phyloP scores from a whole-genome alignment of 2,113 vertebrate genomes.

The Cavia porcellus region DNA sequence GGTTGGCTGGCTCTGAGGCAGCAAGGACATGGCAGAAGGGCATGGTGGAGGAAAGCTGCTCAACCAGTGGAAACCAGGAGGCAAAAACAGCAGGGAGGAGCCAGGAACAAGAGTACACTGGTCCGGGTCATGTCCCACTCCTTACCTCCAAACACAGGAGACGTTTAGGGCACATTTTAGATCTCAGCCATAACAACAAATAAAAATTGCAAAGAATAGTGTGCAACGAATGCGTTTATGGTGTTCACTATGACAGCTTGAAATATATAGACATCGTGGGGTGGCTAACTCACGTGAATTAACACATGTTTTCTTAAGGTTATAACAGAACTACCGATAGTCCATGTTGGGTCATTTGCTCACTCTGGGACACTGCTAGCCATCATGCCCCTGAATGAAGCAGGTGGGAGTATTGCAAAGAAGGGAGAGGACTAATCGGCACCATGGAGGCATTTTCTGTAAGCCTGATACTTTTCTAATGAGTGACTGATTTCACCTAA shows the following conservation, averaged over 20 bases:
- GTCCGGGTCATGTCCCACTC: background rate
- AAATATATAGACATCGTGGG: background rate
- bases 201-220: background rate
- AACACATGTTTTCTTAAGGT: background rate
- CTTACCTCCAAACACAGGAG: background rate
- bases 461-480: background rate
- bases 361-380: background rate
- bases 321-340: background rate
- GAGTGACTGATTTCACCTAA: background rate
- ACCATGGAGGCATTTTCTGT: background rate
- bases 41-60: no score
- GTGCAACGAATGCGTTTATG: background rate
- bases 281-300: background rate
- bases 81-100: background rate
- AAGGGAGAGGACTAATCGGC: accelerated
- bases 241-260: background rate
- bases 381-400: background rate
- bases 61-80: no score
- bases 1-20: background rate
- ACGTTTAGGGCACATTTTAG: background rate
- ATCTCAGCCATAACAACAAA: background rate
- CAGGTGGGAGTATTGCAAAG: background rate
- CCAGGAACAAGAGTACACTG: background rate
- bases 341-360: background rate
- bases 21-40: background rate